Conservation (phyloP, 1,140 invertebrate genomes). For the Neodiprion fabricii region DNA sequence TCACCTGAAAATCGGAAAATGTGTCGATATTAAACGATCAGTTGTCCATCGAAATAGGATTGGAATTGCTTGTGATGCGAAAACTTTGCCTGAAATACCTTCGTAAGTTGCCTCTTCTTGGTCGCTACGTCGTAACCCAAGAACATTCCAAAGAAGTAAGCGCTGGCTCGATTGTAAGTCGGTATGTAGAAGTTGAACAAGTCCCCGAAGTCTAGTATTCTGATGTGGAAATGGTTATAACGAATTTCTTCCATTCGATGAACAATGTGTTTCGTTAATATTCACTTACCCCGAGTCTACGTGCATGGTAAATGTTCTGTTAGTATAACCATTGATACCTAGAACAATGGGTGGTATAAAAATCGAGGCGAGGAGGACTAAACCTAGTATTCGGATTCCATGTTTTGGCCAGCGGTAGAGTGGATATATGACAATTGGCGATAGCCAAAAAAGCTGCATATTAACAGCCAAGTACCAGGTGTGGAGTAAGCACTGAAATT, state of each 20-base stretch:
- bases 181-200: slow-evolving; percentile 39
- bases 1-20: not conserved
- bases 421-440: too few species aligned
- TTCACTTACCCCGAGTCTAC: not conserved
- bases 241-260: too few species aligned
- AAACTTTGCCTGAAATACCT: not conserved
- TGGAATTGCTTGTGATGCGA: not conserved
- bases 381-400: slow-evolving; percentile 12
- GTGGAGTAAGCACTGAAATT: slow-evolving; percentile 48
- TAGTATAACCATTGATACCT: not conserved
- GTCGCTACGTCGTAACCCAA: slow-evolving; percentile 57
- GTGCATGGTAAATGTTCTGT: not conserved
- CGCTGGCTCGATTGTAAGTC: slow-evolving; percentile 57
- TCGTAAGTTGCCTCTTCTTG: slow-evolving; percentile 20
- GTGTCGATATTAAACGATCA: not conserved
- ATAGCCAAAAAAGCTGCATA: too few species aligned
- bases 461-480: too few species aligned
- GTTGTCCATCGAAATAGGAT: not conserved
- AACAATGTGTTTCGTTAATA: too few species aligned
- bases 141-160: slow-evolving; percentile 66
- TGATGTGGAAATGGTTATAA: not conserved
- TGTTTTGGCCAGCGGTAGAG: too few species aligned
- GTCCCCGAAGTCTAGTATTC: not conserved
- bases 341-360: not conserved
- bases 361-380: not conserved